A percentile compares a stretch with the other conserved stretches of the same genome.
Conservation (phyloP, 2,888 invertebrate genomes). For the Myopa testacea region DNA sequence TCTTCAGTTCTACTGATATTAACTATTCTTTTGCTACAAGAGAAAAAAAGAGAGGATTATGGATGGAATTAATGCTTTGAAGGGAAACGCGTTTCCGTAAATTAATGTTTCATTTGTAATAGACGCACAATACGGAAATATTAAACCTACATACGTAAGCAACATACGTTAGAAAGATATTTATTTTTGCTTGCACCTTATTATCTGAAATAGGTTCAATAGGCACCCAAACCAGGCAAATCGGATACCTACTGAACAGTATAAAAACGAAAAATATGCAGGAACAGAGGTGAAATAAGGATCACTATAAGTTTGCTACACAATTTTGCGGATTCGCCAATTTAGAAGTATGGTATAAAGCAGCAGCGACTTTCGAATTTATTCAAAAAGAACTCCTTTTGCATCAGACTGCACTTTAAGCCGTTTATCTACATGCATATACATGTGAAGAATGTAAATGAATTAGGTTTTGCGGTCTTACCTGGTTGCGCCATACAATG, state of each 20-base stretch:
- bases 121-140: not conserved
- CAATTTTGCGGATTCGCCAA: too few species aligned
- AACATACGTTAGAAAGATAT: too few species aligned
- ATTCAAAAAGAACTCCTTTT: not conserved
- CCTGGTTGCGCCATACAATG: constrained; percentile 83
- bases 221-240: too few species aligned
- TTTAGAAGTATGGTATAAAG: too few species aligned
- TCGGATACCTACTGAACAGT: too few species aligned
- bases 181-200: too few species aligned
- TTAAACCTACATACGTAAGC: too few species aligned
- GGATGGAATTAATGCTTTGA: constrained; percentile 43
- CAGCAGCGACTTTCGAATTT: not conserved
- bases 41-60: constrained; percentile 61
- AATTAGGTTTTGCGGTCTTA: constrained; percentile 58
- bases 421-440: not conserved
- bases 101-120: too few species aligned
- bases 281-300: too few species aligned
- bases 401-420: not conserved
- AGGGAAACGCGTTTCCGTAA: not conserved
- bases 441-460: not conserved
- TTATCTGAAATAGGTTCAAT: too few species aligned
- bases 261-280: too few species aligned
- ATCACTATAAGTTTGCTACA: too few species aligned
- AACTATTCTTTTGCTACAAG: constrained; percentile 80
- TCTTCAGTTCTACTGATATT: constrained; percentile 81